Conservation (phyloP, 2,113 vertebrate species). For the Scortum barcoo region DNA sequence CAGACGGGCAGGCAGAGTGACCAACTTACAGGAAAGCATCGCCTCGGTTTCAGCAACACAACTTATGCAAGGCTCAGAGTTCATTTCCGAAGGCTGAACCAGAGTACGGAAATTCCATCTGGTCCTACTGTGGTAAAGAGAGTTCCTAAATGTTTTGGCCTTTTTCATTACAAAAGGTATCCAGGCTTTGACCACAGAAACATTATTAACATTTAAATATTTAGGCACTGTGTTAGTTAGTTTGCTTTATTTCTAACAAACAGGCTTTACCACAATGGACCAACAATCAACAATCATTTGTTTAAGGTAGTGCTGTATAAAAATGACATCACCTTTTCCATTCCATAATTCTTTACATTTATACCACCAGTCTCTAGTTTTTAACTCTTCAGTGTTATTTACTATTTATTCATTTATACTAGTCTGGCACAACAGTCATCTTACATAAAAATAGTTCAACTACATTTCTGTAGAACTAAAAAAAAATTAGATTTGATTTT, state of each 20-base stretch:
- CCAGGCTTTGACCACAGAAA: not conserved
- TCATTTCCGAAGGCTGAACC: not conserved
- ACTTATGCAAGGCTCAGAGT: not conserved
- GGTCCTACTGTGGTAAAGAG: not conserved
- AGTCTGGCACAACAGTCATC: not conserved
- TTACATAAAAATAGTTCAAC: not conserved
- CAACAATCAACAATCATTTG: not conserved
- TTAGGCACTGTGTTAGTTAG: not conserved
- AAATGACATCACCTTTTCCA: not conserved
- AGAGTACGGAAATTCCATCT: not conserved
- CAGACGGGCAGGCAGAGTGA: not conserved
- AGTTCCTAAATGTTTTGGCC: not conserved
- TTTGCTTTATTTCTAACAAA: not conserved
- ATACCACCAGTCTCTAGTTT: not conserved
- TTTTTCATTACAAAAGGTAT: not conserved
- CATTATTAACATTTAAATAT: not conserved
- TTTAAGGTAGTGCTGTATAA: not conserved
- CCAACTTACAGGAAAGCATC: not conserved
- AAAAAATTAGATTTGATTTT: too few relatives aligned
- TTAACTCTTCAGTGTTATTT: not conserved
- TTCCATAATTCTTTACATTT: not conserved
- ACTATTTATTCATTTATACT: not conserved
- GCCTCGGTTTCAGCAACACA: not conserved
- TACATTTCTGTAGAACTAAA: too few relatives aligned
- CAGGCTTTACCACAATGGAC: not conserved